These are phyloP conservation scores for Tylochromis polylepis DNA, from an alignment of 2,113 vertebrate species.

Conservation along the genomic window DNA sequence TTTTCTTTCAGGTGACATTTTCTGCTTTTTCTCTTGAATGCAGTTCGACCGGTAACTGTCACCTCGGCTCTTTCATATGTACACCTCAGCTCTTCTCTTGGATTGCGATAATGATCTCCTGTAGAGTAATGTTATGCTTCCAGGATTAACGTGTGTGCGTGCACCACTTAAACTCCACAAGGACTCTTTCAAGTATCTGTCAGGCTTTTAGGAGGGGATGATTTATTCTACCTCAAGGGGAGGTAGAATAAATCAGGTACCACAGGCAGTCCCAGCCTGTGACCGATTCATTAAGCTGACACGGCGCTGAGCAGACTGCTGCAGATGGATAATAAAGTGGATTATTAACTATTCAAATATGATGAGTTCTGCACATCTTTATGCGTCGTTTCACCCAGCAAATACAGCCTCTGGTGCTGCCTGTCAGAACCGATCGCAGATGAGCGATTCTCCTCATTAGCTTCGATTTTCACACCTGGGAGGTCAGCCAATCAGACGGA, in stretches of 20 bases:
- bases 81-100: not conserved
- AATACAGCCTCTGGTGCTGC: not conserved
- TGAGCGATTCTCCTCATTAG: not conserved
- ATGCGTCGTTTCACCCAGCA: not conserved
- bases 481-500: conserved; percentile 1
- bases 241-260: no score
- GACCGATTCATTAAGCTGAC: not conserved
- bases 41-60: not conserved
- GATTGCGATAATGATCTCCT: not conserved
- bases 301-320: not conserved
- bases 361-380: not conserved
- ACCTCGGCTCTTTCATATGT: not conserved
- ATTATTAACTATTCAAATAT: not conserved
- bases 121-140: not conserved
- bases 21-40: not conserved
- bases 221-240: not conserved
- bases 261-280: not conserved
- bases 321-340: not conserved
- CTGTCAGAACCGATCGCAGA: not conserved
- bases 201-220: not conserved
- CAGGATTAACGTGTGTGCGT: not conserved
- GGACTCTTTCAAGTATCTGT: not conserved
- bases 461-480: not conserved
- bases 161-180: not conserved
- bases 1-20: not conserved